Percentiles rank a stretch among this genome's conserved stretches.
phyloP scores from a whole-genome alignment of 1,140 invertebrate genomes.

The Neocloeon triangulifer region DNA sequence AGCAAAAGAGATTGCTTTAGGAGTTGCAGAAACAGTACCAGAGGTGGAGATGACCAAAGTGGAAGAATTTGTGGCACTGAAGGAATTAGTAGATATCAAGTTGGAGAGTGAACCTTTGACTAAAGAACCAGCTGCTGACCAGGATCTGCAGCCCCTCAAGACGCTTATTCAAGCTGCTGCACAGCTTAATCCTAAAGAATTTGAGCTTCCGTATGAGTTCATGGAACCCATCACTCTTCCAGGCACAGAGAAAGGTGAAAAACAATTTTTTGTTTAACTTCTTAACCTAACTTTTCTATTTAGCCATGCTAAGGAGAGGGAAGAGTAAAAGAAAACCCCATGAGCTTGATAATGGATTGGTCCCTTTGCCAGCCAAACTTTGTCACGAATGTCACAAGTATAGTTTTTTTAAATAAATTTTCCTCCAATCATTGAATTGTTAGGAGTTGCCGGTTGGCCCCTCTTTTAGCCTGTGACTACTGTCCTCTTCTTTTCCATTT shows the following conservation, averaged over 20 bases:
- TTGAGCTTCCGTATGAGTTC: slow-evolving; percentile 61
- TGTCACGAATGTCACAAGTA: slow-evolving; percentile 56
- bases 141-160: slow-evolving; percentile 39
- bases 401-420: slow-evolving; percentile 7
- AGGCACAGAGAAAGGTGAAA: slow-evolving; percentile 42
- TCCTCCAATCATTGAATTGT: background rate
- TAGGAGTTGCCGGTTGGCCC: slow-evolving; percentile 57
- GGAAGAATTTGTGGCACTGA: too few species aligned
- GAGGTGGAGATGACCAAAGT: too few species aligned
- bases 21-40: too few species aligned
- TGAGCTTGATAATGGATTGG: slow-evolving; percentile 50
- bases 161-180: slow-evolving; percentile 56
- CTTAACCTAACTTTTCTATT: too few species aligned
- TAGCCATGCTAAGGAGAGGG: slow-evolving; percentile 19
- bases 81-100: too few species aligned
- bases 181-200: slow-evolving; percentile 68
- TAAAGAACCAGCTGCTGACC: too few species aligned
- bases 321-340: slow-evolving; percentile 25
- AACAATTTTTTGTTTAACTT: too few species aligned
- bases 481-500: slow-evolving; percentile 76
- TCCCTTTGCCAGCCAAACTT: slow-evolving; percentile 55
- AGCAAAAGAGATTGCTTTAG: too few species aligned
- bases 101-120: too few species aligned
- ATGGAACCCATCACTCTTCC: slow-evolving; percentile 55
- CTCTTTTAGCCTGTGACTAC: slow-evolving; percentile 80